phyloP scores from a whole-genome alignment of 2,797 vertebrate genomes.

The Macropus fuliginosus region DNA sequence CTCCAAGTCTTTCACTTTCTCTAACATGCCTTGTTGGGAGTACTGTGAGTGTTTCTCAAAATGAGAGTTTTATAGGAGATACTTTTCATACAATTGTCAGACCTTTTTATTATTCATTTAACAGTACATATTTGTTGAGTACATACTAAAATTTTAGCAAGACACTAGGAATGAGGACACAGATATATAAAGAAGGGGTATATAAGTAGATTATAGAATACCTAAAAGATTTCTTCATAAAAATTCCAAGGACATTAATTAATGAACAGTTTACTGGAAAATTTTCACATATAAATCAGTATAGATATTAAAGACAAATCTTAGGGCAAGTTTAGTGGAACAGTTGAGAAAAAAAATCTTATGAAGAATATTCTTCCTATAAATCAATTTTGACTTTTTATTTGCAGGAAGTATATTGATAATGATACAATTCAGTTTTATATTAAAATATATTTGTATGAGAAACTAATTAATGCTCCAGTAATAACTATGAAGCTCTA shows the following conservation, averaged over 20 bases:
- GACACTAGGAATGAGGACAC: conserved; percentile 30
- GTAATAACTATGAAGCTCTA: not conserved
- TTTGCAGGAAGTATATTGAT: not conserved
- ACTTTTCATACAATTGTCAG: not conserved
- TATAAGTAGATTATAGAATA: not conserved
- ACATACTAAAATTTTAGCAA: not conserved
- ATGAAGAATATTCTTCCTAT: conserved; percentile 54
- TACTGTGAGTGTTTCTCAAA: not conserved
- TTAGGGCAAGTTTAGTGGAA: conserved; percentile 14
- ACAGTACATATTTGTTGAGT: conserved; percentile 42
- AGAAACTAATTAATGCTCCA: conserved; percentile 51
- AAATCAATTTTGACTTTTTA: conserved; percentile 56
- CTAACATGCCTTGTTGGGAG: not conserved
- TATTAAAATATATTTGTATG: conserved; percentile 51
- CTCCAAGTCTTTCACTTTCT: not conserved
- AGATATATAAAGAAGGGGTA: conserved; percentile 34
- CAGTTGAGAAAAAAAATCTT: conserved; percentile 52
- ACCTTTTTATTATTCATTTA: conserved; percentile 45
- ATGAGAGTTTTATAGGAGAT: not conserved
- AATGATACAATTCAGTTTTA: not conserved
- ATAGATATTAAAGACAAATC: conserved; percentile 14
- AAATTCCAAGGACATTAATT: conserved; percentile 53
- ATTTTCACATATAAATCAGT: not conserved
- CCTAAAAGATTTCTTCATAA: conserved; percentile 40
- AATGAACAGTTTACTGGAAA: conserved; percentile 26